phyloP scores from a whole-genome alignment of 1,140 invertebrate genomes.

The Pentalonia nigronervosa region DNA sequence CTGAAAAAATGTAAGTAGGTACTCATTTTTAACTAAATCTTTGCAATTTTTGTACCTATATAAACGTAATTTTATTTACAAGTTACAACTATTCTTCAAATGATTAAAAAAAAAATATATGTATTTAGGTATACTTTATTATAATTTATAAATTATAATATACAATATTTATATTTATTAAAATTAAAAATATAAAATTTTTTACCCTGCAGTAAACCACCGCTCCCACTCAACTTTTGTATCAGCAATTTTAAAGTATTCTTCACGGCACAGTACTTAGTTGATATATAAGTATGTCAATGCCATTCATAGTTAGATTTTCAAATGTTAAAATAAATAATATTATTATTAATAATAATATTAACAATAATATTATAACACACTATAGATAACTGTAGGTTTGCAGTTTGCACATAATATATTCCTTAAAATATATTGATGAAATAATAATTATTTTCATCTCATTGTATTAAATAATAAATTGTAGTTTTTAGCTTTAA shows the following conservation, averaged over 20 bases:
- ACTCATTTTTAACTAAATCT: not conserved
- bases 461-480: not conserved
- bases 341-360: too few relatives aligned
- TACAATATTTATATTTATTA: not conserved
- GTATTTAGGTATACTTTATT: not conserved
- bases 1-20: not conserved
- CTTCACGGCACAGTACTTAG: not conserved
- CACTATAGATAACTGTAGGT: not conserved
- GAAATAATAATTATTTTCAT: not conserved
- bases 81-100: not conserved
- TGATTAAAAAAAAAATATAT: not conserved
- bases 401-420: slow-evolving; percentile 1
- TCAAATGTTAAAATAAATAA: slow-evolving; percentile 3
- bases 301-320: slow-evolving; percentile 15
- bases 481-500: not conserved
- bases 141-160: not conserved
- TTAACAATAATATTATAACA: slow-evolving; percentile 11
- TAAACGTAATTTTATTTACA: not conserved
- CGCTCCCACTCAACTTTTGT: not conserved
- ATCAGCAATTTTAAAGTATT: not conserved
- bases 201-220: not conserved
- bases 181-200: not conserved
- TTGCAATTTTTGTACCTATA: not conserved
- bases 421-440: not conserved
- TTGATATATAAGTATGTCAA: not conserved